Percentiles rank a stretch among this genome's conserved stretches.
Conservation (phyloP, 1,140 invertebrate genomes). For the Rhopalosiphum padi region DNA sequence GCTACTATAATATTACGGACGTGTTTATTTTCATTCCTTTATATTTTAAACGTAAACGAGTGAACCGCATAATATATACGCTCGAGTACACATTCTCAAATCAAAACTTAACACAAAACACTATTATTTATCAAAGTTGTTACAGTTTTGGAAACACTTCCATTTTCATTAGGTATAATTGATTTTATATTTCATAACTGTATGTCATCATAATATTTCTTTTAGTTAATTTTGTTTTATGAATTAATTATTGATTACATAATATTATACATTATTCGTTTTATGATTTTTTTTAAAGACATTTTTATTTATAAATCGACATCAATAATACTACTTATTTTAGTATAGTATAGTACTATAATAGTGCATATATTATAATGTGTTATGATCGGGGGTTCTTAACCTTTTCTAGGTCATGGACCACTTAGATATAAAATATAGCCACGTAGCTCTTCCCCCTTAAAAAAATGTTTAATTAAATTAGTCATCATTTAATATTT, state of each 20-base stretch:
- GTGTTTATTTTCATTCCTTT: background rate
- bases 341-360: background rate
- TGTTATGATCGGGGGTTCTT: background rate
- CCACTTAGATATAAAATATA: background rate
- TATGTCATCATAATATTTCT: background rate
- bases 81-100: constrained; percentile 40
- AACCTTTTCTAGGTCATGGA: background rate
- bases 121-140: constrained; percentile 22
- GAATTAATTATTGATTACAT: background rate
- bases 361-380: background rate
- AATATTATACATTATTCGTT: background rate
- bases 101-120: constrained; percentile 26
- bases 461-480: background rate
- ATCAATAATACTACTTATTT: background rate
- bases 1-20: constrained; percentile 12
- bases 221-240: background rate
- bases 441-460: background rate
- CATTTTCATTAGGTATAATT: background rate
- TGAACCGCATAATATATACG: constrained; percentile 31
- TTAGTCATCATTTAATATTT: too few relatives aligned
- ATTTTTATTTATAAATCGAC: background rate
- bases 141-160: background rate
- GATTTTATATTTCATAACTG: background rate
- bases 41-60: constrained; percentile 35
- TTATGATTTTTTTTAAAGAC: background rate